A percentile compares a stretch with the other conserved stretches of the same genome.
phyloP scores from a whole-genome alignment of 1,140 invertebrate genomes.

The Drosophila sproati region DNA sequence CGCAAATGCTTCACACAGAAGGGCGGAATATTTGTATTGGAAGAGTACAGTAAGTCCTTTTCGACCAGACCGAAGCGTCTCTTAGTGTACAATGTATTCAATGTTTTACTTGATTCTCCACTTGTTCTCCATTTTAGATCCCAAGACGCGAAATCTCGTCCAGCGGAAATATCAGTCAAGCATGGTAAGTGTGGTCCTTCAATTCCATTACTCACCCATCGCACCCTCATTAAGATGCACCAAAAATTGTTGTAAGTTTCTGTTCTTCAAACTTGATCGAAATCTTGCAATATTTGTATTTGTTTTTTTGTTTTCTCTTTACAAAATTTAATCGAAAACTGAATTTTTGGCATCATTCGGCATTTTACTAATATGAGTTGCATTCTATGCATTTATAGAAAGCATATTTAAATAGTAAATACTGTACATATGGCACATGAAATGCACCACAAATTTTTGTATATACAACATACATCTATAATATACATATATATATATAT shows the following conservation, averaged over 20 bases:
- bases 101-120: not conserved
- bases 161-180: constrained; percentile 98
- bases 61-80: not conserved
- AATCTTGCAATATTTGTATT: not conserved
- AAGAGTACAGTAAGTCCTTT: constrained; percentile 96
- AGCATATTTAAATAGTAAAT: not conserved
- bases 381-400: constrained; percentile 7
- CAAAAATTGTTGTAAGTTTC: not conserved
- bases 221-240: constrained; percentile 10
- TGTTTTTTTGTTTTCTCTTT: not conserved
- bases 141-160: constrained; percentile 97
- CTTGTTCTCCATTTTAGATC: constrained; percentile 89
- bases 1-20: constrained; percentile 99
- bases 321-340: constrained; percentile 3
- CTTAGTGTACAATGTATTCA: not conserved
- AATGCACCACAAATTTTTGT: constrained; percentile 16
- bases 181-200: constrained; percentile 92
- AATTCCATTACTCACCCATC: not conserved
- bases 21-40: constrained; percentile 99
- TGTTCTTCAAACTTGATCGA: not conserved
- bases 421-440: constrained; percentile 11
- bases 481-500: constrained; percentile 3
- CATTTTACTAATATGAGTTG: not conserved
- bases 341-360: not conserved
- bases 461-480: not conserved